Conservation (phyloP, 2,113 vertebrate genomes). For the Quiscalus mexicanus region DNA sequence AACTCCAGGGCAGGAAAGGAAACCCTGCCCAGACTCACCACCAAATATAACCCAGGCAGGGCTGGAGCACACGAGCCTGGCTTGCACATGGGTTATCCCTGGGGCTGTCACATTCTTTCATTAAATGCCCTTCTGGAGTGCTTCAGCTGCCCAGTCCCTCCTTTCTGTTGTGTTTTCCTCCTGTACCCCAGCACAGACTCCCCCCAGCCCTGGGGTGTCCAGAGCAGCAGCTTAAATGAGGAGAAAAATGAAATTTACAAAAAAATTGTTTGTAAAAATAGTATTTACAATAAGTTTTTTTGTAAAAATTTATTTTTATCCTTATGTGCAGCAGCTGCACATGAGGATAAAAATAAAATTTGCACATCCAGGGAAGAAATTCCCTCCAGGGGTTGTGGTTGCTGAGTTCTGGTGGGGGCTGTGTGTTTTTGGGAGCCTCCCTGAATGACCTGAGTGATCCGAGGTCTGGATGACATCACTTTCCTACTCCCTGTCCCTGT, state of each 20-base stretch:
- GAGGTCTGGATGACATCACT: not conserved
- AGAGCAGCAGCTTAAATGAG: fast-evolving
- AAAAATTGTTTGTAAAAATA: too few relatives aligned
- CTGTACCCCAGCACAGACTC: not conserved
- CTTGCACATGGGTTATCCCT: fast-evolving
- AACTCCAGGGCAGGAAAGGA: not conserved
- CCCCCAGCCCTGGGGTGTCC: fast-evolving
- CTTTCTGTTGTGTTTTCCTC: too few relatives aligned
- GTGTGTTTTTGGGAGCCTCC: not conserved
- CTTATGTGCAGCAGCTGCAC: not conserved
- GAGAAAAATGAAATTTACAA: not conserved
- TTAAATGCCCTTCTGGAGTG: not conserved
- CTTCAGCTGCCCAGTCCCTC: not conserved
- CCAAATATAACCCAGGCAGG: not conserved
- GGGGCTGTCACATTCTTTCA: not conserved
- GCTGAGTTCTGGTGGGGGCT: not conserved
- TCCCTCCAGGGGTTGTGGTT: not conserved
- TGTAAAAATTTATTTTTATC: too few relatives aligned
- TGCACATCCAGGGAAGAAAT: not conserved
- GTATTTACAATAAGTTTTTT: too few relatives aligned
- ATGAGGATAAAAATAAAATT: not conserved
- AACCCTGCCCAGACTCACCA: not conserved
- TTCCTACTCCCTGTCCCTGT: not conserved
- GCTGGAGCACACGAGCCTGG: fast-evolving
- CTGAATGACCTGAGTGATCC: fast-evolving